Conservation (phyloP, 2,113 vertebrate species). For the Regulus satrapa region DNA sequence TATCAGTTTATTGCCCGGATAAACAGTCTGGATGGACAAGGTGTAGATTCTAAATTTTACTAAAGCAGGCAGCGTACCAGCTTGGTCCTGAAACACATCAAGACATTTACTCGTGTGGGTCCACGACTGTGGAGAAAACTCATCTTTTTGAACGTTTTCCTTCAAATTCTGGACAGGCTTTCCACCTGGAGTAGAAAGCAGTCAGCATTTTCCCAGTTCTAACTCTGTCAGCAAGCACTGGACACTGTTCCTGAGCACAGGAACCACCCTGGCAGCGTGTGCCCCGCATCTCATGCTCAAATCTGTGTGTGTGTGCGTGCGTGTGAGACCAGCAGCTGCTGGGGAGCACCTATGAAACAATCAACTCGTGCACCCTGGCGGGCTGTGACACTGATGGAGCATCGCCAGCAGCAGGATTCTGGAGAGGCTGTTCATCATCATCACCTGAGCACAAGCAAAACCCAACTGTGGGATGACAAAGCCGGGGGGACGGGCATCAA, state of each 20-base stretch:
- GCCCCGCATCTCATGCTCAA: accelerated
- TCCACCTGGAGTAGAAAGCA: accelerated
- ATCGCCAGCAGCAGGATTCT: neutral
- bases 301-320: accelerated
- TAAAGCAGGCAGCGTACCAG: neutral
- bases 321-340: neutral
- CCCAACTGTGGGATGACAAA: neutral
- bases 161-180: neutral
- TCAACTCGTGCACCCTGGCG: neutral
- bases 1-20: accelerated
- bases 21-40: neutral
- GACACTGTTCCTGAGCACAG: accelerated
- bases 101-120: accelerated
- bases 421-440: neutral
- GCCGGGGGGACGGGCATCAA: neutral
- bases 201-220: neutral
- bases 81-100: neutral
- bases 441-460: neutral
- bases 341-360: neutral
- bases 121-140: accelerated
- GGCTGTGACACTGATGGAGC: neutral
- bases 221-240: too few relatives aligned
- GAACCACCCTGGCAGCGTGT: neutral
- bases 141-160: neutral
- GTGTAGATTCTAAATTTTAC: too few relatives aligned